phyloP scores from a whole-genome alignment of 1,140 invertebrate genomes.

The Helicorthomorpha holstii region DNA sequence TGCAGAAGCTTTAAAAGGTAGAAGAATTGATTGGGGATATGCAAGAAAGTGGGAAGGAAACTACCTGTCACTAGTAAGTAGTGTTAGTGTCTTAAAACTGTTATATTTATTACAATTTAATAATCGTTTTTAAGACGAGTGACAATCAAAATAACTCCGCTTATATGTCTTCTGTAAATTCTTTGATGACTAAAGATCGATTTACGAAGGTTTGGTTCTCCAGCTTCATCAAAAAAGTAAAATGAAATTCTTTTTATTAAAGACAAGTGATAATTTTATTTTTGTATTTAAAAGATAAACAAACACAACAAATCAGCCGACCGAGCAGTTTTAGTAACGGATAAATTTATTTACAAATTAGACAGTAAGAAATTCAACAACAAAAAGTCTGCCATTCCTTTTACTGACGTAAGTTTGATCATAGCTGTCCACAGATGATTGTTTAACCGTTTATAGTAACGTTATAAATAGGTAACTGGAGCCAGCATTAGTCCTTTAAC shows the following conservation, averaged over 20 bases:
- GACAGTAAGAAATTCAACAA: conserved; percentile 66
- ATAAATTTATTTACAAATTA: conserved; percentile 72
- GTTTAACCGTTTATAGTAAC: background rate
- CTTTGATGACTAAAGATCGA: conserved; percentile 48
- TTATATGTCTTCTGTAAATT: conserved; percentile 50
- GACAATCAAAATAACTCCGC: conserved; percentile 57
- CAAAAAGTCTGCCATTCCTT: conserved; percentile 62
- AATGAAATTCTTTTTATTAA: conserved; percentile 3
- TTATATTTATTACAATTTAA: background rate
- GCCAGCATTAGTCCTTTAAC: conserved; percentile 59
- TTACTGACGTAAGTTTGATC: conserved; percentile 45
- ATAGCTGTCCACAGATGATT: background rate
- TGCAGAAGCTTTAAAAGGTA: conserved; percentile 51
- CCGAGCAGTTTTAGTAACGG: conserved; percentile 72
- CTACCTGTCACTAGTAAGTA: conserved; percentile 51
- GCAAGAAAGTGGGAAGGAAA: conserved; percentile 77
- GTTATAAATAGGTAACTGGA: conserved; percentile 43
- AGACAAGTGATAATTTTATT: background rate
- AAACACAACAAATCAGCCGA: conserved; percentile 75
- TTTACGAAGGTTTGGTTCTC: conserved; percentile 46
- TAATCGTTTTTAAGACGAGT: conserved; percentile 20
- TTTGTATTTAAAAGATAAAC: conserved; percentile 30
- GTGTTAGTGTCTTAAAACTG: too few species aligned
- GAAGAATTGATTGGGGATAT: conserved; percentile 65
- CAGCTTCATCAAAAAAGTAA: conserved; percentile 32